These are phyloP conservation scores for Atherinosoma microstoma DNA, from an alignment of 2,797 vertebrate species.

Conservation along the genomic window DNA sequence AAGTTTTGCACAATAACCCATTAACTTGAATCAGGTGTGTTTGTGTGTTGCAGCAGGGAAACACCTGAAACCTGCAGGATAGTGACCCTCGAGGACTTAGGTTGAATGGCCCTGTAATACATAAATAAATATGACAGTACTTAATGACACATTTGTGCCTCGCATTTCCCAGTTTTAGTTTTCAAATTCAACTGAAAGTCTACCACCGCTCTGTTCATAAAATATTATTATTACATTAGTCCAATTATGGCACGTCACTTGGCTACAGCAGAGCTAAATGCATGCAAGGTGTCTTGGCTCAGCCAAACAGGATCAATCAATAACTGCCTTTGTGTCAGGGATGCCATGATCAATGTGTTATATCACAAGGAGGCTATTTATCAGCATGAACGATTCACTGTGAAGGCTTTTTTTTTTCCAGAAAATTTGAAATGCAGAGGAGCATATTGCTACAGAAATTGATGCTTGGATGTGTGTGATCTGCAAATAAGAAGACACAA, in stretches of 20 bases:
- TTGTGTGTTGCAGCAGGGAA: neutral
- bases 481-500: neutral
- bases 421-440: neutral
- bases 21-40: neutral
- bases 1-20: neutral
- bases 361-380: conserved; percentile 41
- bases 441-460: conserved; percentile 1
- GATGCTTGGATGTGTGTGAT: neutral
- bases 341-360: conserved; percentile 50
- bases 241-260: conserved; percentile 16
- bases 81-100: too few relatives aligned
- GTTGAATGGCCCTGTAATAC: too few relatives aligned
- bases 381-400: conserved; percentile 35
- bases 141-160: neutral
- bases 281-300: conserved; percentile 34
- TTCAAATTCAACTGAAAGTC: conserved; percentile 1
- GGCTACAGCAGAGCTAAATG: conserved; percentile 28
- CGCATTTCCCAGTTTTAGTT: neutral
- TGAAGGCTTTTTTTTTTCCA: conserved; percentile 12
- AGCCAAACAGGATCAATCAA: conserved; percentile 54
- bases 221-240: conserved; percentile 24
- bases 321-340: conserved; percentile 57
- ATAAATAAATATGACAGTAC: too few relatives aligned
- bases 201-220: conserved; percentile 1
- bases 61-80: too few relatives aligned